phyloP scores from a whole-genome alignment of 2,888 invertebrate genomes.

The Allacma fusca region DNA sequence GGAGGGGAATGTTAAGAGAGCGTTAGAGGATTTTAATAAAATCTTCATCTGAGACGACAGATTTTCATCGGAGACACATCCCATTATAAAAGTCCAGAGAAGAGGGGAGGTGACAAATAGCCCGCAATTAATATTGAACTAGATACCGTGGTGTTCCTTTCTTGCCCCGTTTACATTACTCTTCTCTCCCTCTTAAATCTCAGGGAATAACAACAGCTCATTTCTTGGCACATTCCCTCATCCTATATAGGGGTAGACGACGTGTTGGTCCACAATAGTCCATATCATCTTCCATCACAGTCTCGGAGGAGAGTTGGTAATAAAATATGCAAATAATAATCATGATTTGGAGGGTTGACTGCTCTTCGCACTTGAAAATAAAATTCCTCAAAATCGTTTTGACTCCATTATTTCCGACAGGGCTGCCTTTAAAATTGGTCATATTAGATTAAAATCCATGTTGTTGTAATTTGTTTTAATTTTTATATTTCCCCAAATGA shows the following conservation, averaged over 20 bases:
- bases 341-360: too few species aligned
- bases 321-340: background rate
- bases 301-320: background rate
- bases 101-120: conserved; percentile 46
- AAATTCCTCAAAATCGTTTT: too few species aligned
- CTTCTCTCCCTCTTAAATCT: conserved; percentile 10
- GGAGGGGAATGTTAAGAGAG: conserved; percentile 3
- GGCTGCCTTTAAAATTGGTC: too few species aligned
- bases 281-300: conserved; percentile 2
- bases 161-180: background rate
- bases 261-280: background rate
- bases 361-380: too few species aligned
- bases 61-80: conserved; percentile 56
- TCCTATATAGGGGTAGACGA: background rate
- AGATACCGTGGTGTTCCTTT: conserved; percentile 14
- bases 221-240: background rate
- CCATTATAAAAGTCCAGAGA: conserved; percentile 48
- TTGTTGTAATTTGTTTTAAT: too few species aligned
- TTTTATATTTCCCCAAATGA: too few species aligned
- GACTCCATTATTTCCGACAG: too few species aligned
- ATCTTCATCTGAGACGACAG: conserved; percentile 54
- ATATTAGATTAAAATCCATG: too few species aligned
- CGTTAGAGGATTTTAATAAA: conserved; percentile 40
- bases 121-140: conserved; percentile 46
- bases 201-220: conserved; percentile 24